Evolutionary conservation across 2,888 invertebrate species (phyloP).

Genomic region (Trissolcus brochymenae): DNA sequence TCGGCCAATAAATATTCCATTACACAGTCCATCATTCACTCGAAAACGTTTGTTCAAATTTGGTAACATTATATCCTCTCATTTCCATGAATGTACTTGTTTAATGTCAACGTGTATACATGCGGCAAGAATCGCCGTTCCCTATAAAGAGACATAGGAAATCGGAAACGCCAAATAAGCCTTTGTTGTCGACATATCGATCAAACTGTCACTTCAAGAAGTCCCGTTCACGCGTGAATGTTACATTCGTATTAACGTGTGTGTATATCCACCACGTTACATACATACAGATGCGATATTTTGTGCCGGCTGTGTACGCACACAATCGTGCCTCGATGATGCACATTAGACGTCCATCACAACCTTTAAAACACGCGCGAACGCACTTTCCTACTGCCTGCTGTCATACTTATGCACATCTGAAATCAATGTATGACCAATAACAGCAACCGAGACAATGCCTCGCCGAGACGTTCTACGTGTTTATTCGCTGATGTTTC

Average conservation of each 20-base stretch:
- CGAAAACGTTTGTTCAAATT: constrained; percentile 51
- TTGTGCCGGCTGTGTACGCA: constrained; percentile 11
- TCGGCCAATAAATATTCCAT: constrained; percentile 51
- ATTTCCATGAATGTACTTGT: constrained; percentile 57
- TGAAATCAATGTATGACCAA: constrained; percentile 50
- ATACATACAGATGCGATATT: constrained; percentile 47
- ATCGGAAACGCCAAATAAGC: constrained; percentile 59
- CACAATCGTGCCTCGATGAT: constrained; percentile 29
- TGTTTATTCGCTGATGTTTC: constrained; percentile 35
- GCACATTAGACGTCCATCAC: constrained; percentile 50
- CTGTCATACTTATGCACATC: constrained; percentile 55
- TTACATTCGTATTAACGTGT: constrained; percentile 42
- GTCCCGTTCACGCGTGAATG: constrained; percentile 58
- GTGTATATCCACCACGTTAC: constrained; percentile 28
- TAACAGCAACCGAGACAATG: constrained; percentile 40
- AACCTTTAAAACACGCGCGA: constrained; percentile 46
- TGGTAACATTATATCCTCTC: constrained; percentile 54
- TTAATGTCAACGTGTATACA: constrained; percentile 53
- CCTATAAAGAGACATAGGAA: constrained; percentile 57
- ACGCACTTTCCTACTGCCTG: constrained; percentile 49
- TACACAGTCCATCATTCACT: constrained; percentile 48
- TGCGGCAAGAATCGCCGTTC: constrained; percentile 41
- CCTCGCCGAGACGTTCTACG: constrained; percentile 27
- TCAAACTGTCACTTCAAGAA: constrained; percentile 59
- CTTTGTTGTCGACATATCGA: constrained; percentile 59